A percentile compares a stretch with the other conserved stretches of the same genome.
phyloP scores from a whole-genome alignment of 2,797 vertebrate species.

The Ctenopoma kingsleyae region DNA sequence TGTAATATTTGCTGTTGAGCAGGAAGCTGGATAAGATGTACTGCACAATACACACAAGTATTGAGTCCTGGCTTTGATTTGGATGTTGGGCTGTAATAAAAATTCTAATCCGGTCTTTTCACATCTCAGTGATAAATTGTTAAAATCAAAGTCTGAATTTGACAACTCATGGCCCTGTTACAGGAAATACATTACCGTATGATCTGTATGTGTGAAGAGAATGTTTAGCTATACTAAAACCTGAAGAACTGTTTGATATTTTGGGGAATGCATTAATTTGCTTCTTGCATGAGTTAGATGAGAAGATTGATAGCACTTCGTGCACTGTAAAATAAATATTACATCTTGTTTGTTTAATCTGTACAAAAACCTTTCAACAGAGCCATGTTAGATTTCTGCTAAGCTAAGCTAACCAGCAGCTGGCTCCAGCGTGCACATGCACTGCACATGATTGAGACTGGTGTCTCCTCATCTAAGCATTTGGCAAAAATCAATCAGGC shows the following conservation, averaged over 20 bases:
- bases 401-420: neutral
- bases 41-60: slow-evolving; percentile 8
- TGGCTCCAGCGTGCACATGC: neutral
- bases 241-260: too few relatives aligned
- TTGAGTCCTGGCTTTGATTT: neutral
- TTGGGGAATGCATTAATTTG: too few relatives aligned
- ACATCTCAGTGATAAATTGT: slow-evolving; percentile 2
- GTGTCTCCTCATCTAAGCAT: too few relatives aligned
- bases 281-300: too few relatives aligned
- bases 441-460: too few relatives aligned
- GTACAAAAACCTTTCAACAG: too few relatives aligned
- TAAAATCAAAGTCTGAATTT: neutral
- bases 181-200: neutral
- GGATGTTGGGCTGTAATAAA: slow-evolving; percentile 11
- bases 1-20: slow-evolving; percentile 60
- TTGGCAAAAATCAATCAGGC: neutral
- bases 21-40: slow-evolving; percentile 44
- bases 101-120: neutral
- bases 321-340: too few relatives aligned
- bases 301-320: too few relatives aligned
- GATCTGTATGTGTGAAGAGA: too few relatives aligned
- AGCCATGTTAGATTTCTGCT: neutral
- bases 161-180: neutral
- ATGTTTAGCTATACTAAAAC: too few relatives aligned
- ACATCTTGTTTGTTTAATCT: too few relatives aligned